Percentiles rank a stretch among this genome's conserved stretches.
Conservation (phyloP, 2,888 invertebrate genomes). For the Drosophila robusta region DNA sequence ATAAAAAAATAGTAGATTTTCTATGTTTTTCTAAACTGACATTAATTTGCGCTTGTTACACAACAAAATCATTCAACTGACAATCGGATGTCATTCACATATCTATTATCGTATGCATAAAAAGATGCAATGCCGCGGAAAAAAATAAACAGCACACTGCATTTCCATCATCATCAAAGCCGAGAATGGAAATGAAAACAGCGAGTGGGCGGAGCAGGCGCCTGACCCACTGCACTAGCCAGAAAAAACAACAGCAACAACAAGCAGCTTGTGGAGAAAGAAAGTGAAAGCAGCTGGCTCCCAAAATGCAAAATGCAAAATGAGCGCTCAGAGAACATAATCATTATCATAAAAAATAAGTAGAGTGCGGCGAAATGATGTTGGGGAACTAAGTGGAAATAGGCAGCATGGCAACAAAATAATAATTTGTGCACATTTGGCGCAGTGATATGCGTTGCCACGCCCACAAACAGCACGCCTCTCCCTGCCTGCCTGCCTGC, state of each 20-base stretch:
- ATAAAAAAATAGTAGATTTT: neutral
- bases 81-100: slow-evolving; percentile 20
- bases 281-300: slow-evolving; percentile 45
- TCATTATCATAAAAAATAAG: slow-evolving; percentile 66
- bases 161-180: slow-evolving; percentile 42
- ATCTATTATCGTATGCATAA: slow-evolving; percentile 23
- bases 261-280: slow-evolving; percentile 14
- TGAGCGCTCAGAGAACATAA: slow-evolving; percentile 58
- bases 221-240: slow-evolving; percentile 17
- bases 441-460: slow-evolving; percentile 41
- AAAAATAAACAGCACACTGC: slow-evolving; percentile 21
- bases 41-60: slow-evolving; percentile 12
- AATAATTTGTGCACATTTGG: slow-evolving; percentile 53
- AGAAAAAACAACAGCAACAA: neutral
- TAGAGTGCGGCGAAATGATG: slow-evolving; percentile 25
- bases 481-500: slow-evolving; percentile 16
- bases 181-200: slow-evolving; percentile 26
- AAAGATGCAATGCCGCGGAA: slow-evolving; percentile 8
- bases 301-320: slow-evolving; percentile 67
- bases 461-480: slow-evolving; percentile 31
- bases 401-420: slow-evolving; percentile 31
- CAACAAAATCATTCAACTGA: slow-evolving; percentile 11
- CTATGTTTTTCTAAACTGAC: neutral
- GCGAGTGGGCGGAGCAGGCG: neutral
- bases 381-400: slow-evolving; percentile 20